phyloP scores from a whole-genome alignment of 2,113 vertebrate genomes.

The Vidua chalybeata region DNA sequence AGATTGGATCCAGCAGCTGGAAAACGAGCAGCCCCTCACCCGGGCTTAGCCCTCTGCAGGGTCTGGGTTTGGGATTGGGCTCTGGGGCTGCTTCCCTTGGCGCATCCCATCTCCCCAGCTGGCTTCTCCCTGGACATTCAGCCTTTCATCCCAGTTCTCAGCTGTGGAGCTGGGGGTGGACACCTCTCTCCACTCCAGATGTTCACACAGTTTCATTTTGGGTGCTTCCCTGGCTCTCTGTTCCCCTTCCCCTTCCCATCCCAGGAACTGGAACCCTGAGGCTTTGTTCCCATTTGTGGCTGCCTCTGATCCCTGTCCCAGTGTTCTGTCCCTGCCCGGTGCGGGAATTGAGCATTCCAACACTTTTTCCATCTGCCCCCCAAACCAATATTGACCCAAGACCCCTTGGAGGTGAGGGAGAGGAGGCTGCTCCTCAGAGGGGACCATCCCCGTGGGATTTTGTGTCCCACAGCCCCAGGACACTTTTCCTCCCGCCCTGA shows the following conservation, averaged over 20 bases:
- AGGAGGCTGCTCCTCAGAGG: constrained; percentile 73
- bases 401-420: constrained; percentile 74
- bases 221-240: background rate
- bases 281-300: background rate
- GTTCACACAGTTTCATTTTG: background rate
- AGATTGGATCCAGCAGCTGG: background rate
- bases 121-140: background rate
- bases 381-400: constrained; percentile 83
- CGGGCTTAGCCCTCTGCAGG: background rate
- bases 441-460: constrained; percentile 54
- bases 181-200: background rate
- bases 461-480: constrained; percentile 65
- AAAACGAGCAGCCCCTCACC: too few relatives aligned
- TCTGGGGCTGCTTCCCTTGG: background rate
- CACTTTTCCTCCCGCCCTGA: background rate
- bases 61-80: too few relatives aligned
- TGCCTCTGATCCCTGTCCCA: constrained; percentile 72
- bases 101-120: rapidly evolving
- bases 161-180: background rate
- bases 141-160: background rate
- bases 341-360: constrained; percentile 62
- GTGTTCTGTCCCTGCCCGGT: constrained; percentile 67
- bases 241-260: background rate
- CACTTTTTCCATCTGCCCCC: constrained; percentile 77
- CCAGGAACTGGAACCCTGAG: background rate